A percentile compares a stretch with the other conserved stretches of the same genome.
These are phyloP conservation scores for Phenacoccus solenopsis DNA, from an alignment of 1,140 invertebrate species.

Conservation along the genomic window DNA sequence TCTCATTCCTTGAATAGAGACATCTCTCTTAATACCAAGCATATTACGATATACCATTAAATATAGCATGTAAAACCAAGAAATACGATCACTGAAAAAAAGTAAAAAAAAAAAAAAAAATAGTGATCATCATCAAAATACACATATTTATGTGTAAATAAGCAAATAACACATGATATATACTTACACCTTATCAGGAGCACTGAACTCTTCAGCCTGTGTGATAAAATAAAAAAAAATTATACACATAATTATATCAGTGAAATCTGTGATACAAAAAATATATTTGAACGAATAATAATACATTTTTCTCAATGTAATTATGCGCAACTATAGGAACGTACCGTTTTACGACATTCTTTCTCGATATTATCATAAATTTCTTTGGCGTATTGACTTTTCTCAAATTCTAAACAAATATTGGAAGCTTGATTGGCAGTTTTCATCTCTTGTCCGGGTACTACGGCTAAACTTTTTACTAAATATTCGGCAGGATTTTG, in stretches of 20 bases:
- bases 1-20: constrained; percentile 50
- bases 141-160: neutral
- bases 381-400: constrained; percentile 59
- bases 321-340: no score
- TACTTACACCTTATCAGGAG: neutral
- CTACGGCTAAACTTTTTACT: constrained; percentile 60
- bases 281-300: no score
- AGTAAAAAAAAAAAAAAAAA: neutral
- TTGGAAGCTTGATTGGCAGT: constrained; percentile 57
- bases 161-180: no score
- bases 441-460: neutral
- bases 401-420: constrained; percentile 63
- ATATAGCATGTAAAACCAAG: constrained; percentile 49
- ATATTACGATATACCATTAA: constrained; percentile 56
- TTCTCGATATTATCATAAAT: constrained; percentile 36
- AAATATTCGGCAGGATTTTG: constrained; percentile 91
- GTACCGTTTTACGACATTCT: neutral
- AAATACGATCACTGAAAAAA: constrained; percentile 36
- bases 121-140: neutral
- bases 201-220: neutral
- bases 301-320: no score
- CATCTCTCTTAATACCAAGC: constrained; percentile 53
- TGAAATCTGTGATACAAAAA: no score
- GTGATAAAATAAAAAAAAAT: neutral
- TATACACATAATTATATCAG: neutral